Evolutionary conservation across 2,797 vertebrate genomes (phyloP), one percentile per base, ranked within the genome.

Genomic region (Myotis myotis): DNA sequence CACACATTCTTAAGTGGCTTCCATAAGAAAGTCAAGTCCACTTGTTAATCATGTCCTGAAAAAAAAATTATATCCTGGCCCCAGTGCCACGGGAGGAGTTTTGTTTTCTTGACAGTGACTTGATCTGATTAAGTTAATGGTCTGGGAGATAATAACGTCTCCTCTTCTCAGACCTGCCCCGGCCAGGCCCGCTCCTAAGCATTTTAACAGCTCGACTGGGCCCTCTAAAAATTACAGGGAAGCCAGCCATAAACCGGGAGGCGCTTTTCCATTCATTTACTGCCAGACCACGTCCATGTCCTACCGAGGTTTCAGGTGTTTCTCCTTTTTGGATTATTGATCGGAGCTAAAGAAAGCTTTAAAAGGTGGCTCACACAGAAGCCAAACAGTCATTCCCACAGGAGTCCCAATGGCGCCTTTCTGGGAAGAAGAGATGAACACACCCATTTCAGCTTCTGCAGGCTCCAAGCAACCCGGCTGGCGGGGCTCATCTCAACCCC

Each of bases 321-420:
- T 53, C 47, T 75, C 36, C 38, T 90, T 88, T 91, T 16, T 62
- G 94, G 93, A 91, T 89, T 81, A 87, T 55, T 80, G 19, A 93
- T 80, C 72, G 41, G 10, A 51, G 53, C n/a, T 87, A 91, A 93
- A 49, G 33, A 95, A 86, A 87, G 79, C 75, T 94, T 91, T 81
- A 41, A 71, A 91, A 71, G 64, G 15, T 2, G 41, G 55, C 75
- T 30, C 19, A 28, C 66, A 57, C 5, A 76, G 62, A 87, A 84
- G 55, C 3, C 6, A 78, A 95, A 55, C 28, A 7, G 0, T 16
- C 15, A 44, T 92, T 91, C 80, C 49, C 78, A 64, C 17, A n/a
- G 55, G 51, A 57, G 68, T 53, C 60, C 78, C 12, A 16, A 68
- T 16, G 81, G 70, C 78, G 76, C 7, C 25, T 75, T 80, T 51